Evolutionary conservation across 2,888 invertebrate genomes (phyloP).

Genomic region (Pandemis corylana): DNA sequence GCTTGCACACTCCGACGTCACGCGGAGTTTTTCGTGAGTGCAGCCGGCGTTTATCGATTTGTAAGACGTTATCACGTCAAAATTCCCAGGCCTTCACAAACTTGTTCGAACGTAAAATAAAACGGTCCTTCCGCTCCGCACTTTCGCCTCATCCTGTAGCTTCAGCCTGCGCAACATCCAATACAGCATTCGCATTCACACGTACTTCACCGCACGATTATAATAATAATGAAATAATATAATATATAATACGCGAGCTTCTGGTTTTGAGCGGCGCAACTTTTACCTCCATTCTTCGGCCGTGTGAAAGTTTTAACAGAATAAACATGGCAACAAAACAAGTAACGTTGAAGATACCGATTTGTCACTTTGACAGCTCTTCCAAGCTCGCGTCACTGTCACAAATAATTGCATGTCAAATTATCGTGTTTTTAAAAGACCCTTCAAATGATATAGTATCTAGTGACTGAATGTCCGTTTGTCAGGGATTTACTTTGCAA

Average conservation of each 20-base stretch:
- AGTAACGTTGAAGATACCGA: not conserved
- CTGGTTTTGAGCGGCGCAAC: slow-evolving; percentile 46
- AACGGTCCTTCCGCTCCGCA: not conserved
- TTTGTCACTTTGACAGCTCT: not conserved
- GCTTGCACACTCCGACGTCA: too few relatives aligned
- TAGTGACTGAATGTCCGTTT: too few relatives aligned
- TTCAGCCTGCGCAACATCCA: slow-evolving; percentile 7
- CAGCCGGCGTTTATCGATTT: too few relatives aligned
- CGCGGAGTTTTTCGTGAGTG: too few relatives aligned
- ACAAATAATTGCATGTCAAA: too few relatives aligned
- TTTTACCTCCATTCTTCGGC: slow-evolving; percentile 48
- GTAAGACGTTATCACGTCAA: too few relatives aligned
- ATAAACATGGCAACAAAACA: slow-evolving; percentile 26
- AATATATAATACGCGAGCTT: slow-evolving; percentile 37
- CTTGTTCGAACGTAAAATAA: not conserved
- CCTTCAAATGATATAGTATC: too few relatives aligned
- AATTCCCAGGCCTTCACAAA: not conserved
- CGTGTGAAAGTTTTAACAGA: slow-evolving; percentile 49
- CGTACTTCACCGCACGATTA: slow-evolving; percentile 35
- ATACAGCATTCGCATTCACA: slow-evolving; percentile 34
- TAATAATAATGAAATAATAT: slow-evolving; percentile 43
- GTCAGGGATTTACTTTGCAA: too few relatives aligned
- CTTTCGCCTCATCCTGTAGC: slow-evolving; percentile 23
- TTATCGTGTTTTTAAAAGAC: too few relatives aligned
- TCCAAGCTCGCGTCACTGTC: not conserved